Evolutionary conservation across 1,140 invertebrate species (phyloP).

Genomic region (Gryon sp.): DNA sequence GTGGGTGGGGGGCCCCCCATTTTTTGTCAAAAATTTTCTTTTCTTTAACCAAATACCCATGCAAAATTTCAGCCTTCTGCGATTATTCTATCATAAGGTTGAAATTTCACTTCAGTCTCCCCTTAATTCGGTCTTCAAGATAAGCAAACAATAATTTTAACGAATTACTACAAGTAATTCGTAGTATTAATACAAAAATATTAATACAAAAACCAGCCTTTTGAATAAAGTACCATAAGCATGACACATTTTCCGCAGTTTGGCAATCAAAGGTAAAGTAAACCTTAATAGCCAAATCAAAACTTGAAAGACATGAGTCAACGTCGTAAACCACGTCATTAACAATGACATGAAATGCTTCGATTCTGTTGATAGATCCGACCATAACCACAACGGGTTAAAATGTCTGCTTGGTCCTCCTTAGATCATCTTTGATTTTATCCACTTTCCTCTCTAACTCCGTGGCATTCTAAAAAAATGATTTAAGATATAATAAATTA

Average conservation of each 20-base stretch:
- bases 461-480: constrained; percentile 14
- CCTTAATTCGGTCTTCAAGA: no score
- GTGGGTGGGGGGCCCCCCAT: no score
- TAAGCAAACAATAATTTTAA: no score
- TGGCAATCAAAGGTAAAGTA: constrained; percentile 20
- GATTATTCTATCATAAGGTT: no score
- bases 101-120: no score
- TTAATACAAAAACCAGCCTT: constrained; percentile 10
- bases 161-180: no score
- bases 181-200: background rate
- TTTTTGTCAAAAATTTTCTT: no score
- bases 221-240: constrained; percentile 29
- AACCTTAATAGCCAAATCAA: constrained; percentile 17
- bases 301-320: background rate
- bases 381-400: constrained; percentile 25
- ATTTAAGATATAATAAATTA: background rate
- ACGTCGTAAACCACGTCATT: constrained; percentile 16
- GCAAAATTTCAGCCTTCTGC: no score
- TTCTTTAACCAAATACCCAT: no score
- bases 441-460: constrained; percentile 13
- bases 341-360: constrained; percentile 4
- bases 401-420: constrained; percentile 13
- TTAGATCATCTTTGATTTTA: constrained; percentile 21
- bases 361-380: constrained; percentile 6
- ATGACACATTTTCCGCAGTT: background rate